Percentiles rank a stretch among this genome's conserved stretches.
These are phyloP conservation scores for Tragelaphus scriptus DNA, from an alignment of 2,113 vertebrate species.

Conservation along the genomic window DNA sequence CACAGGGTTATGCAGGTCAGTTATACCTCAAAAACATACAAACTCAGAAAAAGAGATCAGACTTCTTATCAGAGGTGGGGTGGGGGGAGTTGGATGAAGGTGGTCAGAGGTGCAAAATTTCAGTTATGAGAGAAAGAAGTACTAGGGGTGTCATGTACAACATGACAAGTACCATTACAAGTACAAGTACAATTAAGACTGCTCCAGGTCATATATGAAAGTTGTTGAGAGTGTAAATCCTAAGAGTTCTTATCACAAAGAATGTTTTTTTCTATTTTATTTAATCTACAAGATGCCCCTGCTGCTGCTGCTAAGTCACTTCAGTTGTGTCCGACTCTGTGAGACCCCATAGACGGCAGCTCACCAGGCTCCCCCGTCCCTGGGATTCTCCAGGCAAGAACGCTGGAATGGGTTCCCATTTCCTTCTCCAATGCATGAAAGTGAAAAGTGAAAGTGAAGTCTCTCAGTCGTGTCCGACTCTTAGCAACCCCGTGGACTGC, in stretches of 20 bases:
- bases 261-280: background rate
- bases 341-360: no score
- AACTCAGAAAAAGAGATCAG: background rate
- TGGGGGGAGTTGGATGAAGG: background rate
- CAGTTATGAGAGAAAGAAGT: background rate
- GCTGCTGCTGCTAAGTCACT: background rate
- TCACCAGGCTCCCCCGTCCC: background rate
- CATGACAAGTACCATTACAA: background rate
- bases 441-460: no score
- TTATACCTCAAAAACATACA: background rate
- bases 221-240: background rate
- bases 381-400: background rate
- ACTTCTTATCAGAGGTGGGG: background rate
- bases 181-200: background rate
- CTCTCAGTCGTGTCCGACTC: no score
- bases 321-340: background rate
- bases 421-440: background rate
- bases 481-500: accelerated
- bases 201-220: background rate
- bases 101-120: background rate
- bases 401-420: background rate
- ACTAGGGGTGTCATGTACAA: background rate
- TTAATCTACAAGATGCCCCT: background rate
- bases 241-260: background rate
- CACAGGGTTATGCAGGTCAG: background rate